phyloP scores from a whole-genome alignment of 2,888 invertebrate species.

The Seira sanloemensis region DNA sequence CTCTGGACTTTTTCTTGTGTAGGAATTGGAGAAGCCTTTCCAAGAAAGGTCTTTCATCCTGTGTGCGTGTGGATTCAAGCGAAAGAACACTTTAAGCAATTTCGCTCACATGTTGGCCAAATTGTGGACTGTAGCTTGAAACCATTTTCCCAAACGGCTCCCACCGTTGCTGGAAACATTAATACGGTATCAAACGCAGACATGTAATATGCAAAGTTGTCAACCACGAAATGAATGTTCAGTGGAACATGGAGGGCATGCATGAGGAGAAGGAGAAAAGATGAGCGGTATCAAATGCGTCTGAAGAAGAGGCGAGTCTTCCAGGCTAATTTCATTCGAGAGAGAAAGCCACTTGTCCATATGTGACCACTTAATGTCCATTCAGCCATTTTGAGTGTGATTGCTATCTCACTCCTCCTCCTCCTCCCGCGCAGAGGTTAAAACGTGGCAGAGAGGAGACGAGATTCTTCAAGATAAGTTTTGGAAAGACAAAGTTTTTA shows the following conservation, averaged over 20 bases:
- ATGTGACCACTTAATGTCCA: constrained; percentile 63
- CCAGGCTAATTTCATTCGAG: constrained; percentile 53
- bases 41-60: not conserved
- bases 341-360: constrained; percentile 54
- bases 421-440: not conserved
- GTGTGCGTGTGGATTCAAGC: not conserved
- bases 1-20: too few relatives aligned
- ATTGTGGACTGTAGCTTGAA: too few relatives aligned
- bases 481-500: not conserved
- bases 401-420: not conserved
- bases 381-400: constrained; percentile 27
- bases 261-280: not conserved
- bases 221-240: constrained; percentile 50
- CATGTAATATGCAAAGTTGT: constrained; percentile 60
- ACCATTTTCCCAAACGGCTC: too few relatives aligned
- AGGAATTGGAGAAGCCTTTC: too few relatives aligned
- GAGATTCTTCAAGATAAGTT: not conserved
- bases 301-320: constrained; percentile 1
- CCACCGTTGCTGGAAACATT: not conserved
- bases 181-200: constrained; percentile 1
- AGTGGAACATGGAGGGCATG: not conserved
- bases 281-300: not conserved
- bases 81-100: not conserved
- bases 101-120: not conserved
- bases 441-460: not conserved